Evolutionary conservation across 2,888 invertebrate species (phyloP), one percentile per base, ranked within the genome.

Genomic region (Volucella inflata): DNA sequence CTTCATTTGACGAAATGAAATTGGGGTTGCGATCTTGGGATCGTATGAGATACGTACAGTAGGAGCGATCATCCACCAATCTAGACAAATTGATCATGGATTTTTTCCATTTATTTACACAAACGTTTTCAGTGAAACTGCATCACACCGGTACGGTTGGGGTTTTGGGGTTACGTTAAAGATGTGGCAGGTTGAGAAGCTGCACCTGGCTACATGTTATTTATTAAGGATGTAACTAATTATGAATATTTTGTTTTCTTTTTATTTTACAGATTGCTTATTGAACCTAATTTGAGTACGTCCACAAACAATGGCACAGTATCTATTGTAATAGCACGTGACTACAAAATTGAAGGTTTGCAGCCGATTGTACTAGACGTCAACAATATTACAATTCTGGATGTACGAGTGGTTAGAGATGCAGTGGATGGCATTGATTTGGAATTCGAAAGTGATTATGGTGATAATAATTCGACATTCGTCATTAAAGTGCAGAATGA

Each of bases 281-380:
- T 92, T 77, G 92, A 92, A 83, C 92, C 92, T 36, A 91, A 91
- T 87, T 83, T 91, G 36, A 88, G 78, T 36, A 88, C 89, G 48
- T 92, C 92, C 3, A 87, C 87, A 21, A 92, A 87, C 87, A 91
- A 91, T 87, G 92, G 92, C 62, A 91, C 90, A 36, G 87, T 92
- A 50, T 81, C 88, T 60, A 91, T 92, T 62, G 89, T 90, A 51
- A 87, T 92, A 36, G 87, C 88, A 65, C 90, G 91, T 14, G 92
- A 92, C 87, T 62, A 87, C 50, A 89, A 89, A 60, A 87, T 90
- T 11, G 87, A 87, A 59, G 89, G 87, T 62, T 87, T 91, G 72
- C 90, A 91, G 65, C 91, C 92, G 40, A 92, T 92, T 71, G 91
- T 92, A 1, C 87, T 92, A 38, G 92, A 92, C 76, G 90, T 92